A percentile compares a stretch with the other conserved stretches of the same genome.
These are phyloP conservation scores for Nyctibius grandis DNA, from an alignment of 2,797 vertebrate genomes.

Conservation along the genomic window DNA sequence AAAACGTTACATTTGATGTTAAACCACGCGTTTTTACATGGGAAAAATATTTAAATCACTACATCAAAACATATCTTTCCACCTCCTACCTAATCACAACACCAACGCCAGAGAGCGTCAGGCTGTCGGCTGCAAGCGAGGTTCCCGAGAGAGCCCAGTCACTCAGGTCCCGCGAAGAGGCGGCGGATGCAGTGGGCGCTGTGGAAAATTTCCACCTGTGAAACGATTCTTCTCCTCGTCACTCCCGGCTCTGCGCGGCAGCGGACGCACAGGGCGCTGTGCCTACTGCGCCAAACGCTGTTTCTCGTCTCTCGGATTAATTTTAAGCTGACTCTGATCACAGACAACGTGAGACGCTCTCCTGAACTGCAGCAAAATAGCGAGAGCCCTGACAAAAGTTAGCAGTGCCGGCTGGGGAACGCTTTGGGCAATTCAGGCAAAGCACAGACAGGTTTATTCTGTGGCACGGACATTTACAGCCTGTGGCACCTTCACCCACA, in stretches of 20 bases:
- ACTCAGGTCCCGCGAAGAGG: accelerated
- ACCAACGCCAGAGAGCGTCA: background rate
- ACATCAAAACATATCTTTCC: background rate
- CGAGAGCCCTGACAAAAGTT: background rate
- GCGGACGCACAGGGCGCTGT: accelerated
- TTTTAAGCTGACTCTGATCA: background rate
- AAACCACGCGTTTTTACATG: accelerated
- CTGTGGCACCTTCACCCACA: background rate
- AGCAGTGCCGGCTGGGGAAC: background rate
- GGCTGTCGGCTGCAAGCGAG: accelerated
- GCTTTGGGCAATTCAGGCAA: background rate
- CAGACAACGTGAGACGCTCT: accelerated
- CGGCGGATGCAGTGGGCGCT: accelerated
- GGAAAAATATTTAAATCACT: background rate
- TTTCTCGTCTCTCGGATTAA: background rate
- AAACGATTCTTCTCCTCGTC: accelerated
- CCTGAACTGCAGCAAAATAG: background rate
- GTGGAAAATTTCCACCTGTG: background rate
- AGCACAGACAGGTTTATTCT: background rate
- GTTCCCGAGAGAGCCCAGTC: accelerated
- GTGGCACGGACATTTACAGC: background rate
- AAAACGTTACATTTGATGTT: background rate
- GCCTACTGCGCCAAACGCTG: accelerated
- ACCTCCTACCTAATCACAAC: background rate
- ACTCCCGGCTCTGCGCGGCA: accelerated